Percentiles rank a stretch among this genome's conserved stretches.
Conservation (phyloP, 2,113 vertebrate genomes). For the Chaenocephalus aceratus region DNA sequence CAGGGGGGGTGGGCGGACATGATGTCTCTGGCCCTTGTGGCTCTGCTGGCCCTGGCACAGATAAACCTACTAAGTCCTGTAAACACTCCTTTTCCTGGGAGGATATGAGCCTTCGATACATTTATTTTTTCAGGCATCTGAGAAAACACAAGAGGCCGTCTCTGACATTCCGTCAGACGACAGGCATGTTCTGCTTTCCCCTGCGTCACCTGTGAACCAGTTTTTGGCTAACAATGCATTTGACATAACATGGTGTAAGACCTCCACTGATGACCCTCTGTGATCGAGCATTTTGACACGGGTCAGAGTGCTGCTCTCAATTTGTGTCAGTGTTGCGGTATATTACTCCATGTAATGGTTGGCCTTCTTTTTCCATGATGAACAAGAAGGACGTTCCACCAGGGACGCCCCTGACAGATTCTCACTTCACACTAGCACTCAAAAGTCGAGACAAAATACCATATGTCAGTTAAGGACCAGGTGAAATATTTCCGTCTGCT, state of each 20-base stretch:
- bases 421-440: conserved; percentile 19
- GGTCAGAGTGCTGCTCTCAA: background rate
- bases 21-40: conserved; percentile 57
- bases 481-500: conserved; percentile 63
- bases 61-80: conserved; percentile 64
- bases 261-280: background rate
- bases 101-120: conserved; percentile 74
- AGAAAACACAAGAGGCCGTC: conserved; percentile 62
- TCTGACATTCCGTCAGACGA: conserved; percentile 55
- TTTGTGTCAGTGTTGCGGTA: background rate
- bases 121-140: conserved; percentile 80
- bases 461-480: conserved; percentile 51
- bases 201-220: conserved; percentile 28
- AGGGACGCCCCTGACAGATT: conserved; percentile 18
- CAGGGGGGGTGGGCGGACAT: background rate
- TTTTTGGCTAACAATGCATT: background rate
- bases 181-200: conserved; percentile 43
- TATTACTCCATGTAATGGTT: background rate
- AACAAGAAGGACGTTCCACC: conserved; percentile 19
- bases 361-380: conserved; percentile 34
- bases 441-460: conserved; percentile 40
- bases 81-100: conserved; percentile 77
- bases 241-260: background rate
- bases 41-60: conserved; percentile 60
- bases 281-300: background rate